Base-by-base conservation (phyloP, 2,888 invertebrate species). In the Deladenus siricidicola region DNA sequence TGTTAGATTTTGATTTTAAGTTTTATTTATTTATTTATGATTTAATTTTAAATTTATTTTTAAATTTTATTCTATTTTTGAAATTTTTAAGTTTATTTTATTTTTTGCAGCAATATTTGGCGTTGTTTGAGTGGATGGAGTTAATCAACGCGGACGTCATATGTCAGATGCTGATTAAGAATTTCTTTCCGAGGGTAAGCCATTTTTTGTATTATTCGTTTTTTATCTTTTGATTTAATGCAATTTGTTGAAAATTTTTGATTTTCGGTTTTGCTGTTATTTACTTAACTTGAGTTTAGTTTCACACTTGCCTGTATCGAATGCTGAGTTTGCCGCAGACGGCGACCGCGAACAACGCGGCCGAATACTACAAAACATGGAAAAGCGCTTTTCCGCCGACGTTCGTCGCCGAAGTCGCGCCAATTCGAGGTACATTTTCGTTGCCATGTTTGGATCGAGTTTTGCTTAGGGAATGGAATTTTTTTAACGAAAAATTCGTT, bases 261-360 rank as follows among this genome's bases (percentile, higher is more conserved):
- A 17, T 29, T 53, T 53, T 21, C 24, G 34, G 55, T 19, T 26
- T 19, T n/a, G 30, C 29, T 49, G 45, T 48, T 44, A 21, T n/a
- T 34, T 3, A 3, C 8, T 39, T 3, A 53, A 53, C 28, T 23
- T 47, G 21, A 10, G 70, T 73, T 63, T 60, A 78, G 75, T 79
- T 73, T 68, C 71, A 69, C 87, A 79, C 78, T 74, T 79, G 82
- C n/a, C 72, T 85, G 48, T 81, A 80, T 64, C 74, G 79, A 0
- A 98, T 96, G 96, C 84, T 98, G 49, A 89, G 89, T 82, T 61
- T 66, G 19, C 88, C 89, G 70, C 85, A 86, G 71, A 91, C 91
- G n/a, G n/a, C n/a, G 0, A 88, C 90, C 78, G 91, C 88, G 79
- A 86, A 88, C 29, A 89, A 93, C 81, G 88, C 94, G 28, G 88